phyloP scores from a whole-genome alignment of 2,797 vertebrate species.

The Darevskia mixta region DNA sequence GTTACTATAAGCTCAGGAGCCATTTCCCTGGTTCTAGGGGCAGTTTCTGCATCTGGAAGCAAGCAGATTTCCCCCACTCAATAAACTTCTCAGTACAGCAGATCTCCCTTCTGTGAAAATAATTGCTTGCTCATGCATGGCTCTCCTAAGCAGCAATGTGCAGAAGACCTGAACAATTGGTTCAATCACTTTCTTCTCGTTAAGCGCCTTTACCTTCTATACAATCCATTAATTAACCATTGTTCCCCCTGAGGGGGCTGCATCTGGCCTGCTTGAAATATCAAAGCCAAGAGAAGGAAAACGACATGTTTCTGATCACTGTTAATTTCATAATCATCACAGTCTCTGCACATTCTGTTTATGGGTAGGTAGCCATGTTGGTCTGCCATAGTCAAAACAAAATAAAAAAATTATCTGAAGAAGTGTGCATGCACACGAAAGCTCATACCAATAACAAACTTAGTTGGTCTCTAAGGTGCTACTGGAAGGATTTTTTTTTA shows the following conservation, averaged over 20 bases:
- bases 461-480: too few species aligned
- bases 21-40: slow-evolving; percentile 41
- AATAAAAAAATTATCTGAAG: too few species aligned
- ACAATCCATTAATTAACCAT: slow-evolving; percentile 38
- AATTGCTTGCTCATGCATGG: background rate
- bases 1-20: slow-evolving; percentile 50
- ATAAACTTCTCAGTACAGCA: background rate
- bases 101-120: slow-evolving; percentile 23
- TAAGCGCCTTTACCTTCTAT: slow-evolving; percentile 32
- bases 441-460: too few species aligned
- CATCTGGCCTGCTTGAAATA: slow-evolving; percentile 23
- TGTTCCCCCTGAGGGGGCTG: background rate
- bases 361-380: too few species aligned
- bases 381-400: too few species aligned
- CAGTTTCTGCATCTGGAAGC: slow-evolving; percentile 31
- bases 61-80: slow-evolving; percentile 27
- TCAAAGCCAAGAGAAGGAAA: background rate
- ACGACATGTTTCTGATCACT: background rate
- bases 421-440: too few species aligned
- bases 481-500: too few species aligned
- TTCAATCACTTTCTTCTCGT: slow-evolving; percentile 7
- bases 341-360: too few species aligned
- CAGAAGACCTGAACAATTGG: slow-evolving; percentile 14
- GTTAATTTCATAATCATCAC: background rate
- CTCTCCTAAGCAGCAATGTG: slow-evolving; percentile 17